Conservation (phyloP, 2,888 invertebrate genomes). For the Rambutsinella grinnellia region DNA sequence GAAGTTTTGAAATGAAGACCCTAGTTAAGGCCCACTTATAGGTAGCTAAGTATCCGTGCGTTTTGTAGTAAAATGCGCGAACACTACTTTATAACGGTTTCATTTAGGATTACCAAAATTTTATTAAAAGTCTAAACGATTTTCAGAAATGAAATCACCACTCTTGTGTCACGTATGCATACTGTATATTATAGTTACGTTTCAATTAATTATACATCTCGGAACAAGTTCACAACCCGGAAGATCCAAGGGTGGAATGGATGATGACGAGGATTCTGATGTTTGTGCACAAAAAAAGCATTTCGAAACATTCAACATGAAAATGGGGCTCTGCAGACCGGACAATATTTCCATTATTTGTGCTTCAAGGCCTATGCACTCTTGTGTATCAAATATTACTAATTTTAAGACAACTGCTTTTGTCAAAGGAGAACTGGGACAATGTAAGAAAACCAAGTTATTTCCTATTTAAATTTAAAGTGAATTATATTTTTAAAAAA, state of each 20-base stretch:
- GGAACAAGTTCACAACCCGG: too few relatives aligned
- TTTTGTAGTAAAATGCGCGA: too few relatives aligned
- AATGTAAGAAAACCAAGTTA: too few relatives aligned
- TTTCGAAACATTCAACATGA: constrained; percentile 16
- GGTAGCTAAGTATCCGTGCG: too few relatives aligned
- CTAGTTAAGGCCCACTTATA: too few relatives aligned
- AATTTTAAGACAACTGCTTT: constrained; percentile 34
- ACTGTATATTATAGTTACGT: not conserved
- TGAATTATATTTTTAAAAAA: not conserved
- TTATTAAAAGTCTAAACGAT: constrained; percentile 6
- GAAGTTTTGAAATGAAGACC: too few relatives aligned
- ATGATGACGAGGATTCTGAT: not conserved
- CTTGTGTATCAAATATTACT: constrained; percentile 20
- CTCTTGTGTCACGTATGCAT: not conserved
- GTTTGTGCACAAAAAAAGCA: not conserved
- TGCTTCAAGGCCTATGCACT: constrained; percentile 3
- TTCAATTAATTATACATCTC: too few relatives aligned
- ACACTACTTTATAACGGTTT: too few relatives aligned
- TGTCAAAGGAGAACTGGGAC: constrained; percentile 11
- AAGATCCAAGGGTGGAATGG: not conserved
- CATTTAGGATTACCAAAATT: too few relatives aligned
- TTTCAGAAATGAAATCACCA: not conserved
- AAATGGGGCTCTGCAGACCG: constrained; percentile 34
- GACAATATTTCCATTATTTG: constrained; percentile 40
- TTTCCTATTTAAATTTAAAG: not conserved